Evolutionary conservation across 2,888 invertebrate species (phyloP).

Genomic region (Spodoptera picta): DNA sequence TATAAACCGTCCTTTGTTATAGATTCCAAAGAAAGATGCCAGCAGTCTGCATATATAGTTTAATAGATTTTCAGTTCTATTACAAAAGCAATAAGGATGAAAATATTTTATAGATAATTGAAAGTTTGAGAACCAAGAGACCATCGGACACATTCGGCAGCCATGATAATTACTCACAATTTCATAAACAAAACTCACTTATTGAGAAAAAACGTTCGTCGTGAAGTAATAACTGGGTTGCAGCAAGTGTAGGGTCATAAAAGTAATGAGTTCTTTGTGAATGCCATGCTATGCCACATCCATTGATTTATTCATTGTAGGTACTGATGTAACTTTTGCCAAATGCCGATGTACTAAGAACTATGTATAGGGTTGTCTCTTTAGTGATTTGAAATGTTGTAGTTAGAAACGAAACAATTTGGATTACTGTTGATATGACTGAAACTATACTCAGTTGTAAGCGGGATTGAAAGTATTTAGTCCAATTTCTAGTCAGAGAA

Average conservation of each 20-base stretch:
- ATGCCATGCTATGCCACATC: slow-evolving; percentile 29
- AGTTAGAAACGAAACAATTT: slow-evolving; percentile 6
- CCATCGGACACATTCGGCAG: no score
- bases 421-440: not conserved
- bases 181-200: not conserved
- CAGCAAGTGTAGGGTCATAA: slow-evolving; percentile 32
- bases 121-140: no score
- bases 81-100: no score
- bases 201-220: slow-evolving; percentile 10
- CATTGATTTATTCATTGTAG: slow-evolving; percentile 49
- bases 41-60: no score
- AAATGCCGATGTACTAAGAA: slow-evolving; percentile 18
- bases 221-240: slow-evolving; percentile 11
- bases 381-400: not conserved
- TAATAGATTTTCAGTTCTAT: no score
- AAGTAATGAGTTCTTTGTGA: slow-evolving; percentile 37
- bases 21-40: no score
- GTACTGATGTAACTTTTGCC: slow-evolving; percentile 35
- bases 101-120: no score
- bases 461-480: no score
- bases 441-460: no score
- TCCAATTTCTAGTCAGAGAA: no score
- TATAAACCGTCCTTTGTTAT: no score
- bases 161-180: not conserved
- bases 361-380: slow-evolving; percentile 31